Conservation (phyloP, 92 coral and sea anemone genomes). For the Umimayanthus chanpuru region DNA sequence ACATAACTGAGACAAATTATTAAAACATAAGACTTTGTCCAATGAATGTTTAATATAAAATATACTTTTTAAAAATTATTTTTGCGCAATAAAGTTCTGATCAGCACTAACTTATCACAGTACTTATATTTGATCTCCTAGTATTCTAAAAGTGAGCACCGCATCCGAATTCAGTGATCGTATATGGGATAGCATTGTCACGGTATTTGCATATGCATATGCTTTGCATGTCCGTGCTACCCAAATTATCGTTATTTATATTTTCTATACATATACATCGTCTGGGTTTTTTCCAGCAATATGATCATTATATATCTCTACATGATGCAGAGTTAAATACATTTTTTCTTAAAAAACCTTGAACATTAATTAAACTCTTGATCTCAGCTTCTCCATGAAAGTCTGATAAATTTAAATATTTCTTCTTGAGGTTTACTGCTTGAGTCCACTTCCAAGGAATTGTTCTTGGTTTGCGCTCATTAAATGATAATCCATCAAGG, state of each 20-base stretch:
- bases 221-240: neutral
- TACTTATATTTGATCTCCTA: neutral
- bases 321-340: slow-evolving; percentile 16
- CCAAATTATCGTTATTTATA: neutral
- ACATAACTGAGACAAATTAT: too few relatives aligned
- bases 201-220: neutral
- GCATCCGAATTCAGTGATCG: neutral
- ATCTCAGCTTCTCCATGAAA: neutral
- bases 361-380: neutral
- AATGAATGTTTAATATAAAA: too few relatives aligned
- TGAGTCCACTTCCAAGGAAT: neutral
- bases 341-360: neutral
- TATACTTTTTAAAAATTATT: too few relatives aligned
- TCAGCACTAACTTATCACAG: neutral
- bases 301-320: neutral
- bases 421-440: neutral
- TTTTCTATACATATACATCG: slow-evolving; percentile 7
- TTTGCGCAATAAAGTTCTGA: neutral
- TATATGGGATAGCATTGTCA: neutral
- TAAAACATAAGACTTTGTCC: too few relatives aligned
- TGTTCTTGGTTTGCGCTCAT: neutral
- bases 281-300: neutral
- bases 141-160: neutral
- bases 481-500: neutral
- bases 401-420: neutral